Conservation (phyloP, 2,113 vertebrate species). For the Carollia perspicillata region DNA sequence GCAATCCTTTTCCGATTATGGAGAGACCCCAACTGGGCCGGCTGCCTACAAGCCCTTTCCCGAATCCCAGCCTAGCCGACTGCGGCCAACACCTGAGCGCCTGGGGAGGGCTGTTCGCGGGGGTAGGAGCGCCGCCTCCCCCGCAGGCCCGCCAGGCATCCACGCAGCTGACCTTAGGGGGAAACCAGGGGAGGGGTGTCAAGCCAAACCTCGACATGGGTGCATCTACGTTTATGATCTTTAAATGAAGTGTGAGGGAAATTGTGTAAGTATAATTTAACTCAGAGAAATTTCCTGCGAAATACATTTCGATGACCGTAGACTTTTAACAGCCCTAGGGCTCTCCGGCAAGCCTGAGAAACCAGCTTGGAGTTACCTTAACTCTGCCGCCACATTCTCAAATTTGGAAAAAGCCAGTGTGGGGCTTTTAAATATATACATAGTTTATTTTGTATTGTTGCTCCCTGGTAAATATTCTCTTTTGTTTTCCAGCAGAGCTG, state of each 20-base stretch:
- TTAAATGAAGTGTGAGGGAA: constrained; percentile 68
- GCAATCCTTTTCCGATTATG: not conserved
- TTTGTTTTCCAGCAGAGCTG: constrained; percentile 58
- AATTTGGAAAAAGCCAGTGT: constrained; percentile 44
- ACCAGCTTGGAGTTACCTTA: not conserved
- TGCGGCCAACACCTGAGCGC: not conserved
- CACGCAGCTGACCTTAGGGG: constrained; percentile 53
- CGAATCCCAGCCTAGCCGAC: not conserved
- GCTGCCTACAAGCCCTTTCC: not conserved
- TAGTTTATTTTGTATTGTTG: constrained; percentile 14
- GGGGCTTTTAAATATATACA: not conserved
- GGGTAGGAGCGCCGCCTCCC: constrained; percentile 60
- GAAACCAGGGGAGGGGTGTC: constrained; percentile 6
- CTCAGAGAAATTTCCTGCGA: constrained; percentile 75
- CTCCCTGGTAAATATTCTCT: constrained; percentile 32
- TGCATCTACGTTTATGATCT: constrained; percentile 64
- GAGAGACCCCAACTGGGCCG: not conserved
- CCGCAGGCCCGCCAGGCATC: constrained; percentile 76
- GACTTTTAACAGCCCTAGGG: not conserved
- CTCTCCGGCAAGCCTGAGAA: not conserved
- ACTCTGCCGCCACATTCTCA: constrained; percentile 22
- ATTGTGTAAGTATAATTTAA: constrained; percentile 70
- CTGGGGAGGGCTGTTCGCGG: constrained; percentile 55
- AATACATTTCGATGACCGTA: constrained; percentile 17
- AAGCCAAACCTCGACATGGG: constrained; percentile 78